phyloP scores from a whole-genome alignment of 2,113 vertebrate species.

The Burhinus bistriatus region DNA sequence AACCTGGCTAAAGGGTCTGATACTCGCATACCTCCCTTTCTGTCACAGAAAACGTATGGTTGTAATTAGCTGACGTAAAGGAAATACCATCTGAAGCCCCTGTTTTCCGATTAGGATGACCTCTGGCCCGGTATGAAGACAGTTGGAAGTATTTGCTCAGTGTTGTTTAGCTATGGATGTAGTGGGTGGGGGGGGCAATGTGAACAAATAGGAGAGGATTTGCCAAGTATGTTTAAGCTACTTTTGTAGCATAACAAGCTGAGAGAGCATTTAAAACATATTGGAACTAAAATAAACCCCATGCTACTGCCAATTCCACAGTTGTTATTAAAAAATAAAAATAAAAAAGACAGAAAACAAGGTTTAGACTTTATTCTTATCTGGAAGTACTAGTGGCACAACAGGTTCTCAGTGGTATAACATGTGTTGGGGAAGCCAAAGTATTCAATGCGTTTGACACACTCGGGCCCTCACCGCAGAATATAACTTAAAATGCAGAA shows the following conservation, averaged over 20 bases:
- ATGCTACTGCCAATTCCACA: neutral
- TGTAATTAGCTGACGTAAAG: constrained; percentile 59
- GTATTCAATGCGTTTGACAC: neutral
- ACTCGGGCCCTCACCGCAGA: neutral
- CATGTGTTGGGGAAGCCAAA: neutral
- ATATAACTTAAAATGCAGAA: neutral
- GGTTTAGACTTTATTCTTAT: neutral
- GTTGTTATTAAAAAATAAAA: neutral
- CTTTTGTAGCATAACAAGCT: neutral
- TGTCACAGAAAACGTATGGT: constrained; percentile 58
- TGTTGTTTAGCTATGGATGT: neutral
- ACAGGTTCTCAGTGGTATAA: neutral
- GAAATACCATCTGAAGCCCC: constrained; percentile 67
- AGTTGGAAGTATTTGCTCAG: constrained; percentile 39
- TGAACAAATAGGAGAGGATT: neutral
- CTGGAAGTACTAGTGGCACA: neutral
- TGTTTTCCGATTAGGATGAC: constrained; percentile 65
- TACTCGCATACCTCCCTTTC: constrained; percentile 7
- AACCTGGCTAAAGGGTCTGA: constrained; percentile 20
- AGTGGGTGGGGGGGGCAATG: neutral
- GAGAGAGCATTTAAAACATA: neutral
- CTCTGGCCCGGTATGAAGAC: constrained; percentile 37
- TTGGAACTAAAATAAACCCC: neutral
- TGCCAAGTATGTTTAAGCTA: constrained; percentile 11
- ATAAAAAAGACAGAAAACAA: neutral